These are phyloP conservation scores for Sarcophilus harrisii DNA, from an alignment of 2,797 vertebrate genomes.

Conservation along the genomic window DNA sequence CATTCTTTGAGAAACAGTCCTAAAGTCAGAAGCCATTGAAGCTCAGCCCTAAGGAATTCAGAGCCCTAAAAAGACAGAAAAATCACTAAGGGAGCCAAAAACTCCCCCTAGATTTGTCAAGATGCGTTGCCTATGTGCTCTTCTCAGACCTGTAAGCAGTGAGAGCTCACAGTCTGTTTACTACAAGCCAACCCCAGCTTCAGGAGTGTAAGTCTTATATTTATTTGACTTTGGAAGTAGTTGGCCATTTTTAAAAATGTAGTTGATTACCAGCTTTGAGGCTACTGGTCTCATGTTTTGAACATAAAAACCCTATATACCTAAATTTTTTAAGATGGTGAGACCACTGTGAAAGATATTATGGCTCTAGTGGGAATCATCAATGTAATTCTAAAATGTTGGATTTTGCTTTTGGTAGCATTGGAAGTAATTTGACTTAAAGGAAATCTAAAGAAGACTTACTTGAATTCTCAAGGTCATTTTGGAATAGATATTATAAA, in stretches of 20 bases:
- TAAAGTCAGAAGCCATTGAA: slow-evolving; percentile 73
- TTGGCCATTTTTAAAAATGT: not conserved
- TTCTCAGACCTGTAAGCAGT: slow-evolving; percentile 79
- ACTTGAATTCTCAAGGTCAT: not conserved
- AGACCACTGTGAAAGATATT: not conserved
- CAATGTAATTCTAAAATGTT: not conserved
- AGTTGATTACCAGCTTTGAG: not conserved
- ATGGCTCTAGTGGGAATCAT: not conserved
- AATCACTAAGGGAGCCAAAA: slow-evolving; percentile 52
- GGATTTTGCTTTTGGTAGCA: not conserved
- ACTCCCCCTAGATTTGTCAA: slow-evolving; percentile 60
- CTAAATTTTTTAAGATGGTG: not conserved
- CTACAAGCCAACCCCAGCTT: slow-evolving; percentile 73
- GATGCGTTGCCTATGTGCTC: slow-evolving; percentile 81
- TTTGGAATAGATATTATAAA: not conserved
- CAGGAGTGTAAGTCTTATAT: slow-evolving; percentile 78
- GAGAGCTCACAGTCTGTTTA: slow-evolving; percentile 79
- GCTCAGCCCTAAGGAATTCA: slow-evolving; percentile 58
- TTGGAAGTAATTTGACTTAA: not conserved
- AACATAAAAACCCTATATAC: not conserved
- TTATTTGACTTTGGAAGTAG: not conserved
- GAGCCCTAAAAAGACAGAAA: slow-evolving; percentile 40
- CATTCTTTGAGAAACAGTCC: slow-evolving; percentile 71
- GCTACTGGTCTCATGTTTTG: not conserved
- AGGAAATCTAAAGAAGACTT: not conserved